phyloP scores from a whole-genome alignment of 2,888 invertebrate species.

The Dinocampus coccinellae region DNA sequence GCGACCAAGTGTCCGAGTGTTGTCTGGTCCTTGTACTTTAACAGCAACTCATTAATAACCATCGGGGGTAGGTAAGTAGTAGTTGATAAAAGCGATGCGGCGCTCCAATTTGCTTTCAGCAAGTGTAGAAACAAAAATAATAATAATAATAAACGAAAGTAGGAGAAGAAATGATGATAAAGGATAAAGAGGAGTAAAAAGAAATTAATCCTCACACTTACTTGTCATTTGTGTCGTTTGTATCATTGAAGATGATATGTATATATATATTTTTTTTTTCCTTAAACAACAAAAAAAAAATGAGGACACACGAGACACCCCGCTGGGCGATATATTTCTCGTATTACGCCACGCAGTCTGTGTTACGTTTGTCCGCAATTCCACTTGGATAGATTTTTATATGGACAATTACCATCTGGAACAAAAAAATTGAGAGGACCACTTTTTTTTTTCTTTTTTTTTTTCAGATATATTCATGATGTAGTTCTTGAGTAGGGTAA shows the following conservation, averaged over 20 bases:
- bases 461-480: neutral
- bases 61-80: neutral
- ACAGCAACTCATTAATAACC: constrained; percentile 44
- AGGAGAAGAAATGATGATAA: too few species aligned
- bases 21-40: constrained; percentile 42
- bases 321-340: constrained; percentile 49
- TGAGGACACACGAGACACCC: constrained; percentile 28
- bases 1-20: constrained; percentile 4
- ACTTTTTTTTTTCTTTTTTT: too few species aligned
- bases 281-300: constrained; percentile 17
- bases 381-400: constrained; percentile 3
- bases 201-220: neutral
- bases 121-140: constrained; percentile 24
- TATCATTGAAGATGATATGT: too few species aligned
- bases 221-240: too few species aligned
- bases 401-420: constrained; percentile 10
- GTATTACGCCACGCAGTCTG: constrained; percentile 61
- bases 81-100: constrained; percentile 40
- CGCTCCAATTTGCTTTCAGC: constrained; percentile 45
- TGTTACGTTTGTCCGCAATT: constrained; percentile 56
- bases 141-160: neutral
- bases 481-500: neutral
- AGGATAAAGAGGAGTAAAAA: neutral
- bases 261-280: neutral
- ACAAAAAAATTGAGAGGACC: neutral